phyloP scores from a whole-genome alignment of 1,140 invertebrate genomes.

The Drosophila mojavensis region DNA sequence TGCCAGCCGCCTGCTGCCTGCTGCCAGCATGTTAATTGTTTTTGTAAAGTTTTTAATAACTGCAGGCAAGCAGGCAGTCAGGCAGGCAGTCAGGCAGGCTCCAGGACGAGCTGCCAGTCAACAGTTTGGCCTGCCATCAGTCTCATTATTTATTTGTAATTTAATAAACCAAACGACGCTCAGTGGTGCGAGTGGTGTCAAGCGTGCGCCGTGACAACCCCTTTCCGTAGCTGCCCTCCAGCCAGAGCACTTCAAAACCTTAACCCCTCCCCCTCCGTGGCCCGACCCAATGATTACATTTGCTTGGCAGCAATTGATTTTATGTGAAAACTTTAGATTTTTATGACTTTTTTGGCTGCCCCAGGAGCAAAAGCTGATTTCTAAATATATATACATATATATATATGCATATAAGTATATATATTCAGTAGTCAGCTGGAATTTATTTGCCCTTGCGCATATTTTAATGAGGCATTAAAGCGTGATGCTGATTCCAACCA shows the following conservation, averaged over 20 bases:
- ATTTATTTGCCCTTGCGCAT: slow-evolving; percentile 73
- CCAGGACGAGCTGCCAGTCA: slow-evolving; percentile 48
- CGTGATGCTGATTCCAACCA: slow-evolving; percentile 47
- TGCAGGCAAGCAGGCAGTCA: slow-evolving; percentile 48
- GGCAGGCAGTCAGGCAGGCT: slow-evolving; percentile 38
- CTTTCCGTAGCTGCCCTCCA: not conserved
- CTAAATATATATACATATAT: not conserved
- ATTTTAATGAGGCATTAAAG: slow-evolving; percentile 83
- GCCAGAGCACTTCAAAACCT: not conserved
- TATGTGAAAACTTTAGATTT: slow-evolving; percentile 80
- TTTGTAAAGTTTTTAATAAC: slow-evolving; percentile 81
- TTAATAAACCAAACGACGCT: slow-evolving; percentile 73
- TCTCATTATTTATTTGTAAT: slow-evolving; percentile 83
- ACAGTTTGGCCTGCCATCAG: slow-evolving; percentile 67
- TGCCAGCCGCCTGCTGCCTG: not conserved
- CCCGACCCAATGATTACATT: slow-evolving; percentile 7
- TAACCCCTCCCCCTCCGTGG: too few relatives aligned
- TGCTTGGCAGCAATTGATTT: slow-evolving; percentile 79
- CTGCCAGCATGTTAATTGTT: slow-evolving; percentile 75
- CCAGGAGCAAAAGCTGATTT: slow-evolving; percentile 21
- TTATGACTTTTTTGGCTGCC: slow-evolving; percentile 58
- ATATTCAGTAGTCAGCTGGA: slow-evolving; percentile 67
- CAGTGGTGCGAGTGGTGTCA: not conserved
- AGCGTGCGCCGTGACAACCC: slow-evolving; percentile 1
- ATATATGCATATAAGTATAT: not conserved